These are phyloP conservation scores for Muscicapa comitata DNA, from an alignment of 2,797 vertebrate species.

Conservation along the genomic window DNA sequence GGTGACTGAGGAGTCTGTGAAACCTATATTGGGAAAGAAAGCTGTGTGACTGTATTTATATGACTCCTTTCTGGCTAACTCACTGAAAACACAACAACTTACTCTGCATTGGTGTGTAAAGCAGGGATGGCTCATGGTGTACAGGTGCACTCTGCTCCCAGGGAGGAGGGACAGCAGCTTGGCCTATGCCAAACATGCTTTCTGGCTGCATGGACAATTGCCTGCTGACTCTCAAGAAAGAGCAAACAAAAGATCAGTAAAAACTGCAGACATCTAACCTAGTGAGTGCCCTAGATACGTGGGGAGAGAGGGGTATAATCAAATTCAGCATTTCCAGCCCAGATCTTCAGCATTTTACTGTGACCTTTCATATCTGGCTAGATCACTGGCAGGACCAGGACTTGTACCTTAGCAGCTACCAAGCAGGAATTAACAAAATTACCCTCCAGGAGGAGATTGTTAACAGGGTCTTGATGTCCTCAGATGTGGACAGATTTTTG, in stretches of 20 bases:
- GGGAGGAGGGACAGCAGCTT: neutral
- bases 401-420: neutral
- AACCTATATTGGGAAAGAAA: neutral
- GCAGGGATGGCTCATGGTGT: rapidly evolving
- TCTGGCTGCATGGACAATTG: neutral
- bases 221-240: neutral
- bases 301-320: neutral
- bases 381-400: neutral
- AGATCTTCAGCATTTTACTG: neutral
- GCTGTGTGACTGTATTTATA: neutral
- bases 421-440: neutral
- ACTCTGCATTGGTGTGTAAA: neutral
- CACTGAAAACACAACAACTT: neutral
- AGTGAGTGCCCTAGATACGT: rapidly evolving
- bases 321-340: neutral
- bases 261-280: neutral
- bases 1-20: neutral
- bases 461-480: neutral
- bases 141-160: rapidly evolving
- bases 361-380: neutral
- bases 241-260: neutral
- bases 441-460: neutral
- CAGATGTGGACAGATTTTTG: neutral
- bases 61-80: neutral
- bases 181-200: rapidly evolving